These are phyloP conservation scores for Poecilia gillii DNA, from an alignment of 2,797 vertebrate genomes.

Conservation along the genomic window DNA sequence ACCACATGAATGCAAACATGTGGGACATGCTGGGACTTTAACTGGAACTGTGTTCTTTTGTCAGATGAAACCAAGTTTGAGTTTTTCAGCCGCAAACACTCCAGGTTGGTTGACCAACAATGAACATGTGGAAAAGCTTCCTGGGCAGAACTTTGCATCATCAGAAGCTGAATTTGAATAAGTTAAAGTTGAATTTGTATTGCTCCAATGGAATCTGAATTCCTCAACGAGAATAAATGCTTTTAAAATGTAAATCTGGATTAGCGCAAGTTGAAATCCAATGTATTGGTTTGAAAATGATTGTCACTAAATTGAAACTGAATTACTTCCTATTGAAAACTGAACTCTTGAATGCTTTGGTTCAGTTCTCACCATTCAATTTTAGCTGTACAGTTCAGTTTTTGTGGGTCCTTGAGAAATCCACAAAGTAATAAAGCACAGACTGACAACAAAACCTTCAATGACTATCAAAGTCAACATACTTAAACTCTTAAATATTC, in stretches of 20 bases:
- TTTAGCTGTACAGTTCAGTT: background rate
- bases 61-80: background rate
- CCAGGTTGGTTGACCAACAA: background rate
- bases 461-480: background rate
- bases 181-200: background rate
- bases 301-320: background rate
- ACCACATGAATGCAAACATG: background rate
- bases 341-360: background rate
- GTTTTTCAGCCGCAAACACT: background rate
- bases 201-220: background rate
- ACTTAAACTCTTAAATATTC: background rate
- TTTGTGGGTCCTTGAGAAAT: no score
- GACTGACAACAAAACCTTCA: background rate
- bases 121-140: background rate
- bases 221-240: background rate
- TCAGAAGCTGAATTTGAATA: background rate
- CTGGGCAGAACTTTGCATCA: background rate
- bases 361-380: background rate
- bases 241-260: background rate
- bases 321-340: background rate
- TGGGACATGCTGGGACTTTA: background rate
- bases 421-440: no score
- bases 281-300: background rate
- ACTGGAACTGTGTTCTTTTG: background rate
- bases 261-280: background rate